phyloP scores from a whole-genome alignment of 2,797 vertebrate species.

The Telmatherina bonti region DNA sequence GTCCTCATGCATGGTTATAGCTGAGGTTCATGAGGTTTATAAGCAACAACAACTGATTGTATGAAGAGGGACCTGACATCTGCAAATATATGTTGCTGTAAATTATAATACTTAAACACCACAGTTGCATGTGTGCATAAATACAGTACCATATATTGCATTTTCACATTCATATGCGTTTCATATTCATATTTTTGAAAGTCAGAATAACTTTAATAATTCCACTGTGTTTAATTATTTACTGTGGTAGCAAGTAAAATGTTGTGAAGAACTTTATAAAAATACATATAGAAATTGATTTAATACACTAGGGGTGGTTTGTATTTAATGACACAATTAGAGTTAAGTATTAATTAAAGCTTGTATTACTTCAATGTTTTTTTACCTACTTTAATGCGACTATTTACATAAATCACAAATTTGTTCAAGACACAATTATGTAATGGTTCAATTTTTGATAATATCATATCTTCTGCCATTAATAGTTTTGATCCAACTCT shows the following conservation, averaged over 20 bases:
- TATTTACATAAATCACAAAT: background rate
- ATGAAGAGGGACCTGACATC: background rate
- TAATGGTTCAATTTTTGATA: background rate
- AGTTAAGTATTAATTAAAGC: background rate
- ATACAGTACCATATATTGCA: background rate
- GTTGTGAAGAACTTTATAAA: background rate
- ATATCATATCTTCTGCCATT: background rate
- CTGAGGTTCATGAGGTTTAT: no score
- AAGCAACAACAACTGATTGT: no score
- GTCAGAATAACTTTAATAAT: background rate
- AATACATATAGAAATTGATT: no score
- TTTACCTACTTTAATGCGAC: background rate
- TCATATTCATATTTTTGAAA: background rate
- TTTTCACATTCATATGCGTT: background rate
- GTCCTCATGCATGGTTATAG: no score
- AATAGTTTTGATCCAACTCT: no score
- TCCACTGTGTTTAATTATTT: background rate
- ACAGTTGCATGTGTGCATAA: background rate
- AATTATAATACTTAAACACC: background rate
- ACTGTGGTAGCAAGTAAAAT: background rate
- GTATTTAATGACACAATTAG: background rate
- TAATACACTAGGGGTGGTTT: background rate
- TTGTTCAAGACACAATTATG: background rate
- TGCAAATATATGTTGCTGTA: background rate
- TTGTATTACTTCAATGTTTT: background rate